These are phyloP conservation scores for Allygus modestus DNA, from an alignment of 2,888 invertebrate genomes.

Conservation along the genomic window DNA sequence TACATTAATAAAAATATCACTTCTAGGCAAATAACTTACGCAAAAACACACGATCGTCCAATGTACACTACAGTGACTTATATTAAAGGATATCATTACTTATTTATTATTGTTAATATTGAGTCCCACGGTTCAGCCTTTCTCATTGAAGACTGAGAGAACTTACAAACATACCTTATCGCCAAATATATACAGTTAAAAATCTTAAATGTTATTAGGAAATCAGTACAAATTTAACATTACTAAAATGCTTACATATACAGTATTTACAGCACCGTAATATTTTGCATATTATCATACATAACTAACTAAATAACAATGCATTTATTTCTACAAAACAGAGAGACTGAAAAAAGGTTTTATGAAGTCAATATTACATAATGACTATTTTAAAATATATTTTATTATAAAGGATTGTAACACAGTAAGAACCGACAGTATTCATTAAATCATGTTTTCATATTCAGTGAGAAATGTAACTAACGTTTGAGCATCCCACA, in stretches of 20 bases:
- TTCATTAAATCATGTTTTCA: too few species aligned
- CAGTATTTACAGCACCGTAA: constrained; percentile 5
- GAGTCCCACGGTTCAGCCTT: constrained; percentile 38
- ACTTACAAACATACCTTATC: constrained; percentile 10
- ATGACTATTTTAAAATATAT: too few species aligned
- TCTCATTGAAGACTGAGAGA: constrained; percentile 15
- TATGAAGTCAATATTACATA: too few species aligned
- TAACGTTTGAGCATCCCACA: too few species aligned
- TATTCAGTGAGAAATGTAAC: too few species aligned
- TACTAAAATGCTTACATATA: constrained; percentile 8
- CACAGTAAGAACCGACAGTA: too few species aligned
- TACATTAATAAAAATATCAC: constrained; percentile 33
- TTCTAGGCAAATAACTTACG: constrained; percentile 23
- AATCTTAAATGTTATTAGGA: constrained; percentile 20
- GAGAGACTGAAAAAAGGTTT: too few species aligned
- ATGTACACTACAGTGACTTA: constrained; percentile 16
- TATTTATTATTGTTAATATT: constrained; percentile 18
- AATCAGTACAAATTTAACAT: constrained; percentile 38
- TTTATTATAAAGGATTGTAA: too few species aligned
- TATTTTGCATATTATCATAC: not conserved
- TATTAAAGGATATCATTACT: not conserved
- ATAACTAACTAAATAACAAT: too few species aligned
- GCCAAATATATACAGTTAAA: constrained; percentile 5
- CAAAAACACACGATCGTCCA: constrained; percentile 15
- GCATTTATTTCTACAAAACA: too few species aligned